A percentile compares a stretch with the other conserved stretches of the same genome.
These are phyloP conservation scores for Adoxophyes honmai DNA, from an alignment of 1,140 invertebrate species.

Conservation along the genomic window DNA sequence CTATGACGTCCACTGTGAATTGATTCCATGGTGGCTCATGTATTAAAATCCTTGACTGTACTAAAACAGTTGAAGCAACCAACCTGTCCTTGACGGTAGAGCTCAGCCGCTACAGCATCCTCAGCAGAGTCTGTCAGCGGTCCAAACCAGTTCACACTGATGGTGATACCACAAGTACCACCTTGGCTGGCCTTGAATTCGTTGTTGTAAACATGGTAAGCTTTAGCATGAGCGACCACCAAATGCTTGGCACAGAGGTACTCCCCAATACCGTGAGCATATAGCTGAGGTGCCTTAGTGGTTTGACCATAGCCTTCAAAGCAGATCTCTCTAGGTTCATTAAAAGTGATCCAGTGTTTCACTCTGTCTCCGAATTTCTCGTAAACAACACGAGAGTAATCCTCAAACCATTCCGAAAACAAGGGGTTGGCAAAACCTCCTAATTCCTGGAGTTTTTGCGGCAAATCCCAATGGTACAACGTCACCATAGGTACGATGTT, in stretches of 20 bases:
- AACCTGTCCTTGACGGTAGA: slow-evolving; percentile 63
- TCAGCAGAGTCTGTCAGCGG: slow-evolving; percentile 61
- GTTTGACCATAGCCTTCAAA: slow-evolving; percentile 32
- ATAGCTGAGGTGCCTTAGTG: slow-evolving; percentile 37
- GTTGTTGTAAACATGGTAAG: slow-evolving; percentile 60
- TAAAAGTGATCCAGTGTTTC: slow-evolving; percentile 55
- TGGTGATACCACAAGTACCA: slow-evolving; percentile 79
- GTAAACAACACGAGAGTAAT: slow-evolving; percentile 66
- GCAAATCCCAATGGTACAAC: too few relatives aligned
- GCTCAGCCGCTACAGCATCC: slow-evolving; percentile 73
- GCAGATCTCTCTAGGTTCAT: slow-evolving; percentile 46
- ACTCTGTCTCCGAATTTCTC: slow-evolving; percentile 56
- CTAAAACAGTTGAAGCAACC: slow-evolving; percentile 18
- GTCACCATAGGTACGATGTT: too few relatives aligned
- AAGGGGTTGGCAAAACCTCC: slow-evolving; percentile 29
- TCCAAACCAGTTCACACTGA: slow-evolving; percentile 77
- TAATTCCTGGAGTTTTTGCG: slow-evolving; percentile 52
- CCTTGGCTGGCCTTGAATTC: slow-evolving; percentile 46
- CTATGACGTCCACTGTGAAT: too few relatives aligned
- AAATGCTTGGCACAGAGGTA: slow-evolving; percentile 77
- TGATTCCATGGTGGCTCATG: too few relatives aligned
- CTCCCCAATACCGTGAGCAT: slow-evolving; percentile 40
- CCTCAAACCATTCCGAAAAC: slow-evolving; percentile 62
- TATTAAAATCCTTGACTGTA: too few relatives aligned
- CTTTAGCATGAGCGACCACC: slow-evolving; percentile 77